Evolutionary conservation across 92 coral and sea anemone genomes (phyloP).

Genomic region (Desmophyllum pertusum): DNA sequence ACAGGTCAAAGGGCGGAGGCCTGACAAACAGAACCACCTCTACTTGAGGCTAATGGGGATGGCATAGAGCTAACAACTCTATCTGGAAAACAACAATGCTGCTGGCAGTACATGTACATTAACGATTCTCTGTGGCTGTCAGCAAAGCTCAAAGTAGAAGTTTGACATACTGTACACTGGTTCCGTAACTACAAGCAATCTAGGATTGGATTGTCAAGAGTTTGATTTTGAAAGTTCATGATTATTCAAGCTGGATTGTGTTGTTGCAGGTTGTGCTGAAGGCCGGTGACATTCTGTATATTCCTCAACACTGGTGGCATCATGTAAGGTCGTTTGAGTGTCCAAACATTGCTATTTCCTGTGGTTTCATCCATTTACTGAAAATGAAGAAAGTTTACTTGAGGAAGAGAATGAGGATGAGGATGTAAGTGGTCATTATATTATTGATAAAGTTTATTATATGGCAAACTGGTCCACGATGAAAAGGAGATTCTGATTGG

Average conservation of each 20-base stretch:
- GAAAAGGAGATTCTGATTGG: not conserved
- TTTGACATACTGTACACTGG: not conserved
- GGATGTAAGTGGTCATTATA: not conserved
- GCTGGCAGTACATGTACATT: too few relatives aligned
- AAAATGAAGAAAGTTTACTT: slow-evolving; percentile 9
- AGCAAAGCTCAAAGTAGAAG: too few relatives aligned
- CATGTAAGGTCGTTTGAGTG: slow-evolving; percentile 94
- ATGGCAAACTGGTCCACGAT: too few relatives aligned
- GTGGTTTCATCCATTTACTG: slow-evolving; percentile 89
- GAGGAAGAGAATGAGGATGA: slow-evolving; percentile 44
- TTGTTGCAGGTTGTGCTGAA: slow-evolving; percentile 78
- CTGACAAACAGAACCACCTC: too few relatives aligned
- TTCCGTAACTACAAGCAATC: not conserved
- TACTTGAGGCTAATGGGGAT: too few relatives aligned
- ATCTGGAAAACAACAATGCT: too few relatives aligned
- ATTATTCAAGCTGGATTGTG: not conserved
- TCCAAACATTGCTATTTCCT: slow-evolving; percentile 95
- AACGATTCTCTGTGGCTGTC: too few relatives aligned
- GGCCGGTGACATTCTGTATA: slow-evolving; percentile 94
- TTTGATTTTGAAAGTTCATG: not conserved
- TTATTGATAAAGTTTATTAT: not conserved
- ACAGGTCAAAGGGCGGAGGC: too few relatives aligned
- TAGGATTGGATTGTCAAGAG: not conserved
- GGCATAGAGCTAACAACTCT: too few relatives aligned
- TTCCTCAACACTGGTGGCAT: slow-evolving; percentile 99